Percentiles rank a stretch among this genome's conserved stretches.
Conservation (phyloP, 2,797 vertebrate genomes). For the Xenops minutus region DNA sequence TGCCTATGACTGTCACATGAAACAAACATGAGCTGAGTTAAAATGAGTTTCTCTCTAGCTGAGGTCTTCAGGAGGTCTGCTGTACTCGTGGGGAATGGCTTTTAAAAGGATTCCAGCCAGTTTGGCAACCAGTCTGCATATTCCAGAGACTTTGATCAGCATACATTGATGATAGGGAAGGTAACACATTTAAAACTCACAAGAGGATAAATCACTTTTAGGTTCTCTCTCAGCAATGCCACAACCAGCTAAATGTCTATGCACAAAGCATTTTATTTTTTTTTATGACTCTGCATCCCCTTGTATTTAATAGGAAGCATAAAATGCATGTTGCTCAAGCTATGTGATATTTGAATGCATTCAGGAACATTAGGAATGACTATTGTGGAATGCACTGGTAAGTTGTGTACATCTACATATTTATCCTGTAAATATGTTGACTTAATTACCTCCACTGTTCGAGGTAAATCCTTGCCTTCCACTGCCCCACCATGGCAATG, state of each 20-base stretch:
- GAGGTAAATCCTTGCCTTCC: not conserved
- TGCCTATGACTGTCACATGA: not conserved
- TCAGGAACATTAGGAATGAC: not conserved
- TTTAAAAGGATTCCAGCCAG: not conserved
- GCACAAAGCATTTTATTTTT: not conserved
- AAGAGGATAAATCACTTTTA: not conserved
- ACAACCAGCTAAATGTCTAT: not conserved
- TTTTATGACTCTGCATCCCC: not conserved
- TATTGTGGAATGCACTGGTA: not conserved
- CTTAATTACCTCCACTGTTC: not conserved
- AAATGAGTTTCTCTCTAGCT: not conserved
- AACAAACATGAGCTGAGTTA: not conserved
- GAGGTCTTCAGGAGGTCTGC: not conserved
- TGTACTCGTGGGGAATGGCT: not conserved
- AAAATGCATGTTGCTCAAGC: not conserved
- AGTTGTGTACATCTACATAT: not conserved
- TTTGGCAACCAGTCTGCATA: not conserved
- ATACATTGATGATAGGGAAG: accelerated
- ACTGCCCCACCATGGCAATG: not conserved
- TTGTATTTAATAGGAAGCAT: not conserved
- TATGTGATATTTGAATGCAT: not conserved
- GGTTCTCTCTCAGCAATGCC: not conserved
- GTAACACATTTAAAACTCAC: not conserved
- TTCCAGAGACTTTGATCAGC: not conserved
- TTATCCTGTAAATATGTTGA: not conserved